Conservation (phyloP, 92 coral and sea anemone genomes). For the Montipora capitata region DNA sequence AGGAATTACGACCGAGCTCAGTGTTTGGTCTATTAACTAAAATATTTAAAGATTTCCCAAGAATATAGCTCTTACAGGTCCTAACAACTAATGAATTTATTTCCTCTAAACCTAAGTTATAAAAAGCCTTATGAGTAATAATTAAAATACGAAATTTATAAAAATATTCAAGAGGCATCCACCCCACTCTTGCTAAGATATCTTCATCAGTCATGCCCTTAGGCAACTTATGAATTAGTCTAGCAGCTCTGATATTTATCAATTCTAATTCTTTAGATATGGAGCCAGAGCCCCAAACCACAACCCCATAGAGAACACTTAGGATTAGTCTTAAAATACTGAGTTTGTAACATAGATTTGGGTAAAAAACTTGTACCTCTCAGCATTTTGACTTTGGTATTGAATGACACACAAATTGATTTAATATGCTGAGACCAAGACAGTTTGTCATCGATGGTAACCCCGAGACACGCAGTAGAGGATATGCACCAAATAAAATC, state of each 20-base stretch:
- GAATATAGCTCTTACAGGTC: neutral
- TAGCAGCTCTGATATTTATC: neutral
- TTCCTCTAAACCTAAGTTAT: slow-evolving; percentile 1
- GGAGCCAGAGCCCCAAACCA: slow-evolving; percentile 1
- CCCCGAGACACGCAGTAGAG: neutral
- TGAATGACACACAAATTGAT: neutral
- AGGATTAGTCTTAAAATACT: neutral
- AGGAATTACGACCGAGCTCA: neutral
- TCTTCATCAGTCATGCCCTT: neutral
- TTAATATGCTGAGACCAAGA: neutral
- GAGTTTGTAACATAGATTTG: neutral
- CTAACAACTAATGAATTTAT: slow-evolving; percentile 9
- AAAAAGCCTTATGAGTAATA: neutral
- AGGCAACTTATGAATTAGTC: neutral
- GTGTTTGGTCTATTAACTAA: neutral
- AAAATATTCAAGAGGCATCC: neutral
- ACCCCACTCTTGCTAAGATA: slow-evolving; percentile 1
- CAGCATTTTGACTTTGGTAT: slow-evolving; percentile 1
- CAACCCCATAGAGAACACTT: neutral
- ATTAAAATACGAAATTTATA: neutral
- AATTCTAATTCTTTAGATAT: neutral
- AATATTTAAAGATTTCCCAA: no score
- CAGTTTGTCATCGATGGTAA: neutral
- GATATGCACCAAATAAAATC: neutral
- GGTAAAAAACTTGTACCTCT: neutral